Percentiles rank a stretch among this genome's conserved stretches.
Evolutionary conservation across 2,113 vertebrate species (phyloP).

Genomic region (Machaerirhynchus nigripectus): DNA sequence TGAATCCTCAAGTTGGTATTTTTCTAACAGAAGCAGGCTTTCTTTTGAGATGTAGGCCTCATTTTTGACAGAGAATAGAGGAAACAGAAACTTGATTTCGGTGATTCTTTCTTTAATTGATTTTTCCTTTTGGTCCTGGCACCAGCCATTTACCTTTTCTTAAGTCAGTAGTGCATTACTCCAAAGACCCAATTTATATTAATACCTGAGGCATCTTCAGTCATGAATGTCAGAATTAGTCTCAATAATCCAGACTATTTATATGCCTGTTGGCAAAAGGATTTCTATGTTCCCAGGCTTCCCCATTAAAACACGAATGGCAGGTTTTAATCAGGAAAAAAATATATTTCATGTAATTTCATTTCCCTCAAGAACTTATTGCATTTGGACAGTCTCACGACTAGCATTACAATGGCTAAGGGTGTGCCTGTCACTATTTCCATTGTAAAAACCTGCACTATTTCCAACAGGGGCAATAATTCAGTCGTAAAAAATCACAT

Average conservation of each 20-base stretch:
- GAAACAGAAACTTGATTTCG: background rate
- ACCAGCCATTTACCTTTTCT: background rate
- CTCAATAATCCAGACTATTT: background rate
- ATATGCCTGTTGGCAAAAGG: background rate
- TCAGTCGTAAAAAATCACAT: background rate
- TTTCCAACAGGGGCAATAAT: constrained; percentile 1
- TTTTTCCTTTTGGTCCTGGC: background rate
- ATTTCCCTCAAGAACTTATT: constrained; percentile 8
- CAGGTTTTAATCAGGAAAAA: background rate
- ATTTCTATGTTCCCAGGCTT: background rate
- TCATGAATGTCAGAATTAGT: background rate
- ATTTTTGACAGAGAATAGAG: background rate
- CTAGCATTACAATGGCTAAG: constrained; percentile 24
- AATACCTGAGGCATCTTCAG: background rate
- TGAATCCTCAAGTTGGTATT: background rate
- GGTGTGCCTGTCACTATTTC: constrained; percentile 2
- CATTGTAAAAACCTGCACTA: constrained; percentile 7
- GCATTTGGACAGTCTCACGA: background rate
- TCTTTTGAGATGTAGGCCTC: background rate
- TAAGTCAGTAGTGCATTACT: background rate
- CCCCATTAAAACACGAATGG: background rate
- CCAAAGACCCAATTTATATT: background rate
- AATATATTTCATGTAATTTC: background rate
- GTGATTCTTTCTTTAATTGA: background rate
- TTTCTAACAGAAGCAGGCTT: background rate